These are phyloP conservation scores for Camponotus vicinus DNA, from an alignment of 1,140 invertebrate genomes.

Conservation along the genomic window DNA sequence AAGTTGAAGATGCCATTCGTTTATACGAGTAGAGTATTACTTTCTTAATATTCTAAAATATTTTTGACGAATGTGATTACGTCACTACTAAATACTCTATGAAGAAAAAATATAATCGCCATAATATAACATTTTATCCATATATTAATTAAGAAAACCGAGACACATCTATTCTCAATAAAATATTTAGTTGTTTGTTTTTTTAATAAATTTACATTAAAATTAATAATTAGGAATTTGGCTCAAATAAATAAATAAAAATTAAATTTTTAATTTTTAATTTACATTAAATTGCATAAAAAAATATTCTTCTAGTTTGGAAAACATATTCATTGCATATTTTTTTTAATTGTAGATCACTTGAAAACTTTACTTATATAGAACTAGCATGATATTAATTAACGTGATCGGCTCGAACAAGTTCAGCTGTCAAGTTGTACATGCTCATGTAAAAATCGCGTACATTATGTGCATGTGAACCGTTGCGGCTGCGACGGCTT, in stretches of 20 bases:
- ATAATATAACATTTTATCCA: not conserved
- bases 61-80: not conserved
- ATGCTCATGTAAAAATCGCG: constrained; percentile 17
- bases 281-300: not conserved
- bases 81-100: not conserved
- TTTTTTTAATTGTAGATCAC: constrained; percentile 16
- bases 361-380: constrained; percentile 18
- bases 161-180: not conserved
- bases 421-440: constrained; percentile 34
- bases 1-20: not conserved
- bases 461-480: constrained; percentile 68
- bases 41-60: not conserved
- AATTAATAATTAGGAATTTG: too few relatives aligned
- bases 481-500: constrained; percentile 60
- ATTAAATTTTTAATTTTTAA: too few relatives aligned
- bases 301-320: not conserved
- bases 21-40: not conserved
- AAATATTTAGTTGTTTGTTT: not conserved
- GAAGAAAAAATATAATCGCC: not conserved
- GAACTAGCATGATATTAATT: constrained; percentile 49
- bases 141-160: not conserved
- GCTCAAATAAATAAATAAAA: too few relatives aligned
- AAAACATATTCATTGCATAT: not conserved
- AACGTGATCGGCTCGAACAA: constrained; percentile 16
- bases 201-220: not conserved